Evolutionary conservation across 2,113 vertebrate species (phyloP), one percentile per base, ranked within the genome.

Genomic region (Lophochroa leadbeateri): DNA sequence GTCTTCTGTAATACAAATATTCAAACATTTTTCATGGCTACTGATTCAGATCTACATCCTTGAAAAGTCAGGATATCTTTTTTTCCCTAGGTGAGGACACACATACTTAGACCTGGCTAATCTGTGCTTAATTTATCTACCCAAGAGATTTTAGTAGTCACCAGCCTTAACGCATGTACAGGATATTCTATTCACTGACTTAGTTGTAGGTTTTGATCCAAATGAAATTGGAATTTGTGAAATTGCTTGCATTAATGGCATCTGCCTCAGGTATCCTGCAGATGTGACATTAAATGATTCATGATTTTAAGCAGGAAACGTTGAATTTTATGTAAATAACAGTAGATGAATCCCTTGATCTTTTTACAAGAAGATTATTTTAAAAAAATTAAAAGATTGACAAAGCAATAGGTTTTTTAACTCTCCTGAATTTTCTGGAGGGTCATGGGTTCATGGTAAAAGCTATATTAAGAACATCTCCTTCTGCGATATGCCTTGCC

Each of bases 151-250:
- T 97, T 53, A 96, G 90, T 91, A 84, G 95, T 97, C 97, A 97
- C 95, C 96, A 97, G 97, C 96, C 97, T 98, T 98, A 98, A 98
- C 4, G 67, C 97, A 93, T 96, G 95, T 97, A 96, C 92, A 96
- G 95, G 94, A 90, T 92, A 92, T 97, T 93, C 96, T 96, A 92
- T 91, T 97, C 92, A 93, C 82, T 96, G 96, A 97, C 94, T 97
- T 97, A 97, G 94, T 86, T 96, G 94, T 96, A 96, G 85, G 92
- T 97, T 97, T 98, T 98, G 97, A 98, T 97, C 97, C 96, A 93
- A 96, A 96, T 96, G 88, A 97, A 97, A 98, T 81, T 94, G 96
- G 96, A 97, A 97, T 98, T 98, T 97, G 94, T 29, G 58, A 97
- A 98, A 90, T 58, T 6, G 96, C 92, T 97, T 97, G 95, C 95